These are phyloP conservation scores for Chrysina gloriosa DNA, from an alignment of 2,888 invertebrate genomes.

Conservation along the genomic window DNA sequence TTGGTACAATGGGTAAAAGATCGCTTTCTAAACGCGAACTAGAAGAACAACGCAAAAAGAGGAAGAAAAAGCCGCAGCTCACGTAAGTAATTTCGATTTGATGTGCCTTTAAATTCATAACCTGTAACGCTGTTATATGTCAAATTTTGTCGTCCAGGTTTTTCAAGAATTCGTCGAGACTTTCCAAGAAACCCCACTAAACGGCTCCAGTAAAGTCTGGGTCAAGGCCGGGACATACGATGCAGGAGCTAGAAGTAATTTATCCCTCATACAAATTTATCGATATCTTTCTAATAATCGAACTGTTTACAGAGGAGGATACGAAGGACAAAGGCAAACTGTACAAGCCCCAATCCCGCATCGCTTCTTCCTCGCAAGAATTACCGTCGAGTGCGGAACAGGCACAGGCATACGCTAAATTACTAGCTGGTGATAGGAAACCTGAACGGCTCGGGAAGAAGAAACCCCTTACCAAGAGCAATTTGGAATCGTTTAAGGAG, in stretches of 20 bases:
- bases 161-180: conserved; percentile 98
- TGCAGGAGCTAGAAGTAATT: conserved; percentile 88
- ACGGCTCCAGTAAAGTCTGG: conserved; percentile 89
- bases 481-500: conserved; percentile 97
- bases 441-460: conserved; percentile 76
- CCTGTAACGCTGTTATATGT: conserved; percentile 22
- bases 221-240: conserved; percentile 98
- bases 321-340: conserved; percentile 89
- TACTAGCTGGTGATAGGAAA: conserved; percentile 73
- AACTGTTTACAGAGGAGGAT: conserved; percentile 80
- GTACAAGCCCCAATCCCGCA: conserved; percentile 89
- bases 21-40: conserved; percentile 83
- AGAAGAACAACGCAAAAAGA: conserved; percentile 88
- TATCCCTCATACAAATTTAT: neutral
- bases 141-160: conserved; percentile 69
- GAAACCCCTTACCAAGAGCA: conserved; percentile 88
- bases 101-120: conserved; percentile 14
- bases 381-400: conserved; percentile 72
- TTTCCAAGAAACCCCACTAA: conserved; percentile 88
- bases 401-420: conserved; percentile 76
- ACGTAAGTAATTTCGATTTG: conserved; percentile 70
- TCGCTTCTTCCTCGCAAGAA: conserved; percentile 67
- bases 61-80: conserved; percentile 91
- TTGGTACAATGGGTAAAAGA: conserved; percentile 79
- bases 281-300: conserved; percentile 48